Evolutionary conservation across 2,888 invertebrate genomes (phyloP), one percentile per base, ranked within the genome.

Genomic region (Oeneis ivallda): DNA sequence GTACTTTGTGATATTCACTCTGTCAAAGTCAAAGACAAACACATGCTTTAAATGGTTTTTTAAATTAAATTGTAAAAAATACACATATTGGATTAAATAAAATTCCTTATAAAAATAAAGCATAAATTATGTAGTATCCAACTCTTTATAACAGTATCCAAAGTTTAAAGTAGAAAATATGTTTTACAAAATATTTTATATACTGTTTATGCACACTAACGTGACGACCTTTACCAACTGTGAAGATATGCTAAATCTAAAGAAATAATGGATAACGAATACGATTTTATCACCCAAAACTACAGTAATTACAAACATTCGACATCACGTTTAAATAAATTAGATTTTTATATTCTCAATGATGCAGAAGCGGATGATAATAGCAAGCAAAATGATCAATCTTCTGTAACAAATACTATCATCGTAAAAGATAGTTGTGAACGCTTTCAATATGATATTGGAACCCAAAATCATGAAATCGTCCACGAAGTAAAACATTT

Each of bases 181-280:
- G 54, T 37, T 61, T 52, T 52, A 32, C 26, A 61, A 61, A 61
- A 32, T 61, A 39, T n/a, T 52, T 41, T 50, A 17, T 50, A 10
- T 37, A 6, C 4, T 61, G 3, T 52, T 41, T 41, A n/a, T 52
- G n/a, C 39, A 61, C 32, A 19, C 15, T 3, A 15, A 52, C 52
- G 15, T 19, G 13, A 39, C 49, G 9, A 39, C 49, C 11, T 19
- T 50, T 32, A 41, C 52, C 8, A n/a, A 52, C n/a, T 41, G 52
- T 9, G 41, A 52, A 41, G 32, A 60, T 41, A 50, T 61, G 15
- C 41, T 32, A 8, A 50, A 26, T 39, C n/a, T 50, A 10, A 60
- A 41, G 32, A 52, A 61, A 41, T 52, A 41, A 61, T 61, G 49
- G 59, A 59, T 39, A 49, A 37, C 17, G 19, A 59, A 10, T 39